These are phyloP conservation scores for Thymelicus sylvestris DNA, from an alignment of 2,888 invertebrate species.

Conservation along the genomic window DNA sequence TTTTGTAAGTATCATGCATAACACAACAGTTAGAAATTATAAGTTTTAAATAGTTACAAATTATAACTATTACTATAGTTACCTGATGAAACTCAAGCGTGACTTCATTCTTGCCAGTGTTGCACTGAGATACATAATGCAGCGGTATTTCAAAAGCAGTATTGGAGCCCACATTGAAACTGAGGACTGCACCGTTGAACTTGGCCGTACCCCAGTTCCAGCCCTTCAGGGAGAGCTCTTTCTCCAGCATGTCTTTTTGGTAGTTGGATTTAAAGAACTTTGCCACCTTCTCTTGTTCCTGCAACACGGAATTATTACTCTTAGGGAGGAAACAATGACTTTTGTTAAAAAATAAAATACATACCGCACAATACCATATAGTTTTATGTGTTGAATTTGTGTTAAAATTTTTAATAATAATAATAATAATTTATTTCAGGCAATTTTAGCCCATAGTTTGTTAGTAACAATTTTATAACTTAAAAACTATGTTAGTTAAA, in stretches of 20 bases:
- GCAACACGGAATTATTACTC: conserved; percentile 15
- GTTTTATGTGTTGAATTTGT: no score
- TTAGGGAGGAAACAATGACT: no score
- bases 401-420: no score
- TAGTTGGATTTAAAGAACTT: conserved; percentile 95
- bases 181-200: conserved; percentile 94
- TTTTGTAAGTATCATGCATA: no score
- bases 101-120: conserved; percentile 98
- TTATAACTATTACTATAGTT: conserved; percentile 40
- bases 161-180: conserved; percentile 92
- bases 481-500: no score
- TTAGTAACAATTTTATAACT: no score
- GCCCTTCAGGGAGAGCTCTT: conserved; percentile 97
- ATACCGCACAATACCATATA: background rate
- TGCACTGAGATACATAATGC: conserved; percentile 97
- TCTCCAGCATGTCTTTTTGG: conserved; percentile 93
- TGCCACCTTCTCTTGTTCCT: conserved; percentile 97
- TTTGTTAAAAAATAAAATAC: conserved; percentile 43
- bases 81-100: conserved; percentile 98
- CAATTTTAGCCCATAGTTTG: no score
- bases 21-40: no score
- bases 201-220: conserved; percentile 99
- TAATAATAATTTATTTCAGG: no score
- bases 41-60: background rate
- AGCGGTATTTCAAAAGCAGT: conserved; percentile 98